A percentile compares a stretch with the other conserved stretches of the same genome.
Evolutionary conservation across 2,888 invertebrate genomes (phyloP).

Genomic region (Cyrtodaria siliqua): DNA sequence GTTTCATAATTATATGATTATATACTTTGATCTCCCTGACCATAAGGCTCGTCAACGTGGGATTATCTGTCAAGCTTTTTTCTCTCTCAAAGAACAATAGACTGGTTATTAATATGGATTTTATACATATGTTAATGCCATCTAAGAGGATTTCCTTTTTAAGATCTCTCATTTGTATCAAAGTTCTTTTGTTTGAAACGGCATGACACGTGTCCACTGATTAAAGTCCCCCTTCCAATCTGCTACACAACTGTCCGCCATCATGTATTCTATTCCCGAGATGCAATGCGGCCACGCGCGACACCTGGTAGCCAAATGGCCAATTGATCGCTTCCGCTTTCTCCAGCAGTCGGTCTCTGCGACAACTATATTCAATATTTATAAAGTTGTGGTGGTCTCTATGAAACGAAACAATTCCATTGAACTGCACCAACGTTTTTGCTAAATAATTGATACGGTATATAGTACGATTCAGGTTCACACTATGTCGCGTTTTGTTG

Average conservation of each 20-base stretch:
- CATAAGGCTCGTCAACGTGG: neutral
- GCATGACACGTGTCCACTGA: constrained; percentile 44
- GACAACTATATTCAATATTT: too few species aligned
- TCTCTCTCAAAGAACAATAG: constrained; percentile 4
- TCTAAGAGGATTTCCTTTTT: constrained; percentile 6
- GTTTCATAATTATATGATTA: too few species aligned
- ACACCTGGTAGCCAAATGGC: constrained; percentile 27
- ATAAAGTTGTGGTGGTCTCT: too few species aligned
- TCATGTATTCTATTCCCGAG: constrained; percentile 56
- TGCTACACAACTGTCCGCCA: constrained; percentile 63
- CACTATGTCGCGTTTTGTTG: constrained; percentile 14
- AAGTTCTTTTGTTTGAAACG: constrained; percentile 44
- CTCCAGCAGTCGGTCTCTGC: too few species aligned
- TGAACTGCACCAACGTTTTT: neutral
- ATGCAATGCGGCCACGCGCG: constrained; percentile 51
- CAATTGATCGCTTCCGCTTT: neutral
- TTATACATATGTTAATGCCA: constrained; percentile 2
- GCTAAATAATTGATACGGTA: constrained; percentile 38
- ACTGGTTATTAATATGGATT: neutral
- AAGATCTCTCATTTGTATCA: constrained; percentile 7
- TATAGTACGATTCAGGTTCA: constrained; percentile 4
- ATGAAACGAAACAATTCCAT: too few species aligned
- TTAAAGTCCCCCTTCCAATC: constrained; percentile 47
- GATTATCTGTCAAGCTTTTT: constrained; percentile 39
- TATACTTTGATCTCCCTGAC: too few species aligned